Conservation (phyloP, 2,888 invertebrate genomes). For the Cantharis lateralis region DNA sequence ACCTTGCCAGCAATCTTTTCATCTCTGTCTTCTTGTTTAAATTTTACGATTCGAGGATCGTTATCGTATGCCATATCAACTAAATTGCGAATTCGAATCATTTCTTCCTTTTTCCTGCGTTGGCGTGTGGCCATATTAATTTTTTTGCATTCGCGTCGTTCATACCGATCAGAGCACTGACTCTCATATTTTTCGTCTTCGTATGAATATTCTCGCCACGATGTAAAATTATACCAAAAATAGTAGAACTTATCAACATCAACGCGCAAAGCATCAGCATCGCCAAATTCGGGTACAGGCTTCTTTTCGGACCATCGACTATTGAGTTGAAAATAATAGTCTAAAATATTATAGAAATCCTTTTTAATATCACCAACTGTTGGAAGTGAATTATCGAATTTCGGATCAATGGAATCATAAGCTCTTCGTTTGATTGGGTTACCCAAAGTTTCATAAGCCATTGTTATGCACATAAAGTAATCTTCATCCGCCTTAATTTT, state of each 20-base stretch:
- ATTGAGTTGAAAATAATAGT: slow-evolving; percentile 75
- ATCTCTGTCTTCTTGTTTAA: slow-evolving; percentile 93
- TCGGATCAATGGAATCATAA: slow-evolving; percentile 96
- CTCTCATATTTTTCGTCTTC: slow-evolving; percentile 99
- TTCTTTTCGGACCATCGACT: slow-evolving; percentile 89
- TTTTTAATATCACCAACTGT: slow-evolving; percentile 74
- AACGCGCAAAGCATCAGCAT: slow-evolving; percentile 73
- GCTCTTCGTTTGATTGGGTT: slow-evolving; percentile 81
- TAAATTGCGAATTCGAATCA: slow-evolving; percentile 84
- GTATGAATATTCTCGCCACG: slow-evolving; percentile 94
- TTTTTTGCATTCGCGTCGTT: slow-evolving; percentile 95
- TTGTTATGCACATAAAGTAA: slow-evolving; percentile 98
- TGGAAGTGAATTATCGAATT: slow-evolving; percentile 89
- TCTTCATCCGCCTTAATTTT: slow-evolving; percentile 89
- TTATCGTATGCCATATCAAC: slow-evolving; percentile 93
- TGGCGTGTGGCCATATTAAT: slow-evolving; percentile 93
- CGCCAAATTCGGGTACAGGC: slow-evolving; percentile 81
- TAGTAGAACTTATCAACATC: slow-evolving; percentile 94
- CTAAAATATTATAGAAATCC: slow-evolving; percentile 74
- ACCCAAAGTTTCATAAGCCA: slow-evolving; percentile 92
- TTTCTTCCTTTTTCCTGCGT: slow-evolving; percentile 96
- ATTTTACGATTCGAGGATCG: slow-evolving; percentile 90
- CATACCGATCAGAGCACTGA: slow-evolving; percentile 94
- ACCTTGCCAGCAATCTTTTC: slow-evolving; percentile 85
- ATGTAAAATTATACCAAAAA: slow-evolving; percentile 98